phyloP scores from a whole-genome alignment of 2,888 invertebrate species.

The Escarpia spicata region DNA sequence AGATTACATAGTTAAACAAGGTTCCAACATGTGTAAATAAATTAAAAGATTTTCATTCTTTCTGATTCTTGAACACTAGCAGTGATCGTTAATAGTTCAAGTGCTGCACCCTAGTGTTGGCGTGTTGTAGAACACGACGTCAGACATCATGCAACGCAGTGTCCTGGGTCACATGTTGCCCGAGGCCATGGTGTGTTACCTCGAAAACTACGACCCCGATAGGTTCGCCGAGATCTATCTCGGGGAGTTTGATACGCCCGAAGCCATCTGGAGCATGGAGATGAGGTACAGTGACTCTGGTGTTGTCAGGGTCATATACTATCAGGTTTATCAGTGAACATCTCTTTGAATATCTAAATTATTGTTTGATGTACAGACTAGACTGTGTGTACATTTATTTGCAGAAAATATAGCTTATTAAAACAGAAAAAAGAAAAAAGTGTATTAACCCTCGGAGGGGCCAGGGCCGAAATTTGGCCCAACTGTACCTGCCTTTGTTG shows the following conservation, averaged over 20 bases:
- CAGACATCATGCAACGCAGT: slow-evolving; percentile 85
- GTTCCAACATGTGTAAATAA: too few species aligned
- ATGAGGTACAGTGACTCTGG: slow-evolving; percentile 76
- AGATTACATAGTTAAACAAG: too few species aligned
- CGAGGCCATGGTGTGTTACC: slow-evolving; percentile 98
- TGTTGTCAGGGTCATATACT: neutral
- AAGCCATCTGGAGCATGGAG: slow-evolving; percentile 98
- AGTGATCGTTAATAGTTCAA: too few species aligned
- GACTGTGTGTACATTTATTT: too few species aligned
- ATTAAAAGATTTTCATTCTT: too few species aligned
- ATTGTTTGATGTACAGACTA: neutral
- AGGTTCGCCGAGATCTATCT: slow-evolving; percentile 90
- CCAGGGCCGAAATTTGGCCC: too few species aligned
- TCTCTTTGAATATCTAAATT: neutral
- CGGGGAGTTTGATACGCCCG: slow-evolving; percentile 99
- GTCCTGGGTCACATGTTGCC: slow-evolving; percentile 93
- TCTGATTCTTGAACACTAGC: too few species aligned
- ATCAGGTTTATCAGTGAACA: neutral
- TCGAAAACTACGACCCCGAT: slow-evolving; percentile 97
- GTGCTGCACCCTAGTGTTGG: too few species aligned
- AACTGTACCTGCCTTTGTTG: too few species aligned
- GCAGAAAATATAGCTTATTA: too few species aligned
- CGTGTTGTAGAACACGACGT: slow-evolving; percentile 42
- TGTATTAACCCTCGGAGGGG: too few species aligned
- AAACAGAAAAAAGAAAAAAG: too few species aligned